Evolutionary conservation across 2,113 vertebrate genomes (phyloP).

Genomic region (Fregetta grallaria): DNA sequence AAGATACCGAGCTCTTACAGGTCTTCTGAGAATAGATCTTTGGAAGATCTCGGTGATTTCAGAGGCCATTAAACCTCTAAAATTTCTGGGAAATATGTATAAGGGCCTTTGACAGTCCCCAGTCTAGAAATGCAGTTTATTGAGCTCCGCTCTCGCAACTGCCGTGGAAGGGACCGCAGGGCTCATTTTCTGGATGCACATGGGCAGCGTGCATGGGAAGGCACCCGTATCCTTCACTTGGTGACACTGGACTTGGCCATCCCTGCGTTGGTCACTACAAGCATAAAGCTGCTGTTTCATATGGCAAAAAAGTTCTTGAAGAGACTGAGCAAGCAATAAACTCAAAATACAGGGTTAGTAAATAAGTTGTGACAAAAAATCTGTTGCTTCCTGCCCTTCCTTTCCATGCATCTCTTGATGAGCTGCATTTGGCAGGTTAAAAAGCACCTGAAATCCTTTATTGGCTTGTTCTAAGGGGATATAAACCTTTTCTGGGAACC

Average conservation of each 20-base stretch:
- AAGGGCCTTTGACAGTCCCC: neutral
- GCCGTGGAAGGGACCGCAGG: accelerated
- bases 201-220: neutral
- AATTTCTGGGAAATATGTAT: neutral
- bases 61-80: neutral
- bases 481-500: constrained; percentile 49
- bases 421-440: constrained; percentile 48
- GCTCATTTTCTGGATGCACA: neutral
- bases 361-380: constrained; percentile 14
- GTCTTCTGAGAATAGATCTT: neutral
- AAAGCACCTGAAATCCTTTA: constrained; percentile 66
- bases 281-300: neutral
- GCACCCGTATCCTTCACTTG: neutral
- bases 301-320: neutral
- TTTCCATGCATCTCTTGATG: constrained; percentile 19
- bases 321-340: neutral
- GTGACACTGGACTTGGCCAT: neutral
- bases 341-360: neutral
- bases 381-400: constrained; percentile 28
- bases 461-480: constrained; percentile 41
- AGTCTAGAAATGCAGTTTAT: neutral
- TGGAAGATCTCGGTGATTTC: constrained; percentile 13
- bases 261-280: neutral
- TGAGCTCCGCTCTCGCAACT: neutral
- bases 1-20: neutral